A percentile compares a stretch with the other conserved stretches of the same genome.
phyloP scores from a whole-genome alignment of 1,140 invertebrate species.

The Penaeus vannamei region DNA sequence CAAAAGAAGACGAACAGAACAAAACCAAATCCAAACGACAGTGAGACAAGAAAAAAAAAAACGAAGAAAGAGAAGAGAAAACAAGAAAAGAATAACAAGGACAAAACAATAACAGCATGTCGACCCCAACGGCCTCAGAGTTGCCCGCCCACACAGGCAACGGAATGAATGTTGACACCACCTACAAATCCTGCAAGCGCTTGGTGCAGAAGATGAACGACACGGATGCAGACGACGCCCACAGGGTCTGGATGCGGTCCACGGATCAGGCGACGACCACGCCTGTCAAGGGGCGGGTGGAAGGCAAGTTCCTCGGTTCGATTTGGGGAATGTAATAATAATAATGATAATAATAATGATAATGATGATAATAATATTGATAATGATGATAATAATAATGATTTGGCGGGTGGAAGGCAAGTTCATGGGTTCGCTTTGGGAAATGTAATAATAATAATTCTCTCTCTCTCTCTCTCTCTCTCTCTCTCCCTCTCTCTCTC shows the following conservation, averaged over 20 bases:
- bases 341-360: too few species aligned
- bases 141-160: neutral
- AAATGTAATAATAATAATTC: neutral
- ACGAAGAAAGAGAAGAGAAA: neutral
- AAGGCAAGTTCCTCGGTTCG: neutral
- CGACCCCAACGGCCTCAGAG: neutral
- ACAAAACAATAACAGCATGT: neutral
- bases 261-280: conserved; percentile 42
- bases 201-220: conserved; percentile 72
- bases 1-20: neutral
- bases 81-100: neutral
- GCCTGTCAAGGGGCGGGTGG: neutral
- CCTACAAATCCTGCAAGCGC: conserved; percentile 13
- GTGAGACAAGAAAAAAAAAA: neutral
- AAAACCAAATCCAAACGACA: too few species aligned
- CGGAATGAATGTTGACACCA: neutral
- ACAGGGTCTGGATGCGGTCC: conserved; percentile 20
- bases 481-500: neutral
- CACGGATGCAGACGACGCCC: neutral
- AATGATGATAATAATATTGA: too few species aligned
- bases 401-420: too few species aligned
- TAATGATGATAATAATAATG: too few species aligned
- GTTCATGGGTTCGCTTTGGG: neutral
- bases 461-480: neutral
- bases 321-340: neutral